phyloP scores from a whole-genome alignment of 2,113 vertebrate species.

The Leucoraja erinaceus region DNA sequence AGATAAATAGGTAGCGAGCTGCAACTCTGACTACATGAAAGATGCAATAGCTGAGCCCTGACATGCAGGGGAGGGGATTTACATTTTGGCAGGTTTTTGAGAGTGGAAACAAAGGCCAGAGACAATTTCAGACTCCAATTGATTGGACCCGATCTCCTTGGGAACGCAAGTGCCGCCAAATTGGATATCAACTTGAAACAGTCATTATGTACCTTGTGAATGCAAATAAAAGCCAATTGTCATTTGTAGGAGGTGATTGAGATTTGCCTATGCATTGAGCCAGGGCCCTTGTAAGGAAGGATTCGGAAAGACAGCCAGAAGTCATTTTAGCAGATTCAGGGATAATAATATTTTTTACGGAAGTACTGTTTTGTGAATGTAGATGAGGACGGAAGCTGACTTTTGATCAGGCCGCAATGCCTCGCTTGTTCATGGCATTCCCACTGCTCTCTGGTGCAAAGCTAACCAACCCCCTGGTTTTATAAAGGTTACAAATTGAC shows the following conservation, averaged over 20 bases:
- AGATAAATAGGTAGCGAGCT: not conserved
- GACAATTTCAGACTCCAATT: not conserved
- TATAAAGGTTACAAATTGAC: not conserved
- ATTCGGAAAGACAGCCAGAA: not conserved
- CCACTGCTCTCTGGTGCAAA: too few relatives aligned
- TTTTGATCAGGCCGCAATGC: not conserved
- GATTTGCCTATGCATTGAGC: not conserved
- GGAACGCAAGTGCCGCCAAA: not conserved
- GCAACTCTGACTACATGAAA: not conserved
- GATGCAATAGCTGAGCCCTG: not conserved
- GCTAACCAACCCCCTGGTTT: not conserved
- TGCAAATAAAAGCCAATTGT: not conserved
- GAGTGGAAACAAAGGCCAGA: not conserved
- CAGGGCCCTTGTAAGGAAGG: not conserved
- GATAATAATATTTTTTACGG: not conserved
- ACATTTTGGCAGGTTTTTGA: not conserved
- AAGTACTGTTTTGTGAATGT: not conserved
- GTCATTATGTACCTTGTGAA: not conserved
- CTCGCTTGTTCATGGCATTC: not conserved
- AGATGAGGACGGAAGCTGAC: not conserved
- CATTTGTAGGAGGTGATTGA: not conserved
- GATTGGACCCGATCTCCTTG: not conserved
- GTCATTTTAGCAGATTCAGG: not conserved
- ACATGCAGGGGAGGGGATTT: not conserved
- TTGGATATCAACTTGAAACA: not conserved